These are phyloP conservation scores for Ectobius pallidus DNA, from an alignment of 2,888 invertebrate genomes.

Conservation along the genomic window DNA sequence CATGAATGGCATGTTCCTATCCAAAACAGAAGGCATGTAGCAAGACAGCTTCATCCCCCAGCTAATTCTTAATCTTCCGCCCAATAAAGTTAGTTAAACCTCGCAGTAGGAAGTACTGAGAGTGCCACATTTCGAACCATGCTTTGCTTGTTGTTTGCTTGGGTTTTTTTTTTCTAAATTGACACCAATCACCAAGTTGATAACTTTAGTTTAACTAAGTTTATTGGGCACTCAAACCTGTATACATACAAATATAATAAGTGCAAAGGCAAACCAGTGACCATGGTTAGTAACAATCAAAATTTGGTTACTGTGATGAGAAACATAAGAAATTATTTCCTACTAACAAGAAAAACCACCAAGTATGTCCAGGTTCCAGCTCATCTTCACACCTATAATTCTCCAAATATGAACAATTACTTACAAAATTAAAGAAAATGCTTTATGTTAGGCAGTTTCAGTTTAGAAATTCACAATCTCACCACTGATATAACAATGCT, in stretches of 20 bases:
- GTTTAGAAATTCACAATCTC: too few species aligned
- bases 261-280: conserved; percentile 33
- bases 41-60: conserved; percentile 14
- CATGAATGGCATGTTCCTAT: too few species aligned
- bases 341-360: background rate
- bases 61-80: conserved; percentile 39
- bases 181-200: conserved; percentile 49
- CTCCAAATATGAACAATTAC: too few species aligned
- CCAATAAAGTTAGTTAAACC: conserved; percentile 49
- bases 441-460: too few species aligned
- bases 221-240: conserved; percentile 59
- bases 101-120: conserved; percentile 19
- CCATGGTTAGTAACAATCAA: conserved; percentile 17
- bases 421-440: too few species aligned
- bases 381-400: background rate
- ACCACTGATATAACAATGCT: too few species aligned
- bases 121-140: conserved; percentile 44
- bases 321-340: conserved; percentile 16
- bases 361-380: background rate
- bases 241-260: conserved; percentile 40
- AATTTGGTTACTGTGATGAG: too few species aligned
- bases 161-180: conserved; percentile 26
- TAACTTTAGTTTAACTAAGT: conserved; percentile 60
- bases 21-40: too few species aligned
- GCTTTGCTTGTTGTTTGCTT: conserved; percentile 39